Evolutionary conservation across 2,113 vertebrate genomes (phyloP).

Genomic region (Galemys pyrenaicus): DNA sequence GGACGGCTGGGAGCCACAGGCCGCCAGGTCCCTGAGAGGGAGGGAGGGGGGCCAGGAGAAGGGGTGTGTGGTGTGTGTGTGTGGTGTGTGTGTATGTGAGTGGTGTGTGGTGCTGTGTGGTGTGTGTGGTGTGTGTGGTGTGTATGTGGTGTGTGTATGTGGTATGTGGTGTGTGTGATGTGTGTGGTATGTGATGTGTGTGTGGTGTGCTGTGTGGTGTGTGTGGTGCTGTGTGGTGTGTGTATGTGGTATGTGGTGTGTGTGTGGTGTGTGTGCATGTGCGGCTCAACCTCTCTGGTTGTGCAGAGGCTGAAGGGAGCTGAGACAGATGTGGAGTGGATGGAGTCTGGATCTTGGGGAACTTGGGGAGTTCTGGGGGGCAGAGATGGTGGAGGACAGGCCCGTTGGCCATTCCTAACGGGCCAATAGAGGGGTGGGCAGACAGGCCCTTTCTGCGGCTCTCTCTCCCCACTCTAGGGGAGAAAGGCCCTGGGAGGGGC

Average conservation of each 20-base stretch:
- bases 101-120: no score
- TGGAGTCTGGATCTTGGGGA: not conserved
- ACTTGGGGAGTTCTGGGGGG: not conserved
- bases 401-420: not conserved
- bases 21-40: not conserved
- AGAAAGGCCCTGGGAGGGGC: not conserved
- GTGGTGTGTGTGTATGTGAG: not conserved
- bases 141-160: no score
- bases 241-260: no score
- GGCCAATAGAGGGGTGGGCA: no score
- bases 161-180: no score
- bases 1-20: not conserved
- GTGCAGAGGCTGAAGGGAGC: not conserved
- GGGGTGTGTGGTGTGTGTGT: no score
- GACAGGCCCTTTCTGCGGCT: not conserved
- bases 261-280: not conserved
- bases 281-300: not conserved
- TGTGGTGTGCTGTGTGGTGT: no score
- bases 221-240: no score
- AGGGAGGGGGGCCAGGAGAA: not conserved
- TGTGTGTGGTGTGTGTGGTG: no score
- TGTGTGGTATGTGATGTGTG: no score
- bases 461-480: not conserved
- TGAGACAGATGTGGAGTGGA: no score
- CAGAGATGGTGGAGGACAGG: not conserved